phyloP scores from a whole-genome alignment of 1,140 invertebrate species.

The Drosophila albomicans region DNA sequence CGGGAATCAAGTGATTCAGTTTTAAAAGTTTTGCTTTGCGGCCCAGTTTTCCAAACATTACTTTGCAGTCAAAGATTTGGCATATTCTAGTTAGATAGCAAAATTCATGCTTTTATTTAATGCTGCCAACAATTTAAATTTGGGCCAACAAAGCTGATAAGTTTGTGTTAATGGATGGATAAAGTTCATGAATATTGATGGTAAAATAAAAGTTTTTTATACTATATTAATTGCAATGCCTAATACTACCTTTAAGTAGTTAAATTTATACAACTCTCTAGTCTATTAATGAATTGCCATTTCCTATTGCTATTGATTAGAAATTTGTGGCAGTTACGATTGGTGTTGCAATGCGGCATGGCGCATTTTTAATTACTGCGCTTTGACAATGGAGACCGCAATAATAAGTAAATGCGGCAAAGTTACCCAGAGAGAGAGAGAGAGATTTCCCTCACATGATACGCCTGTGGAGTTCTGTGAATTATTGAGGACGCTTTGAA shows the following conservation, averaged over 20 bases:
- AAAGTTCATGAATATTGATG: too few relatives aligned
- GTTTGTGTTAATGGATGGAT: too few relatives aligned
- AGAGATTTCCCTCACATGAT: slow-evolving; percentile 22
- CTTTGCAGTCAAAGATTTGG: neutral
- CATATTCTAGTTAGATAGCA: neutral
- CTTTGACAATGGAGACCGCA: slow-evolving; percentile 46
- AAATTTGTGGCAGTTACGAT: slow-evolving; percentile 22
- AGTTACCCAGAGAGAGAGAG: slow-evolving; percentile 41
- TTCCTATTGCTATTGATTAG: slow-evolving; percentile 30
- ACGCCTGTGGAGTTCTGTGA: slow-evolving; percentile 39
- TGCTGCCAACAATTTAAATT: neutral
- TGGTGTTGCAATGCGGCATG: slow-evolving; percentile 16
- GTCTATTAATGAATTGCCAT: slow-evolving; percentile 16
- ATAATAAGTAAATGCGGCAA: slow-evolving; percentile 29
- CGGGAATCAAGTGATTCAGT: slow-evolving; percentile 7
- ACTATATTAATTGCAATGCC: too few relatives aligned
- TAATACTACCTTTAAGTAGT: too few relatives aligned
- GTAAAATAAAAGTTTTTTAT: too few relatives aligned
- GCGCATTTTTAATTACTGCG: slow-evolving; percentile 67
- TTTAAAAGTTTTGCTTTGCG: neutral
- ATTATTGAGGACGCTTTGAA: slow-evolving; percentile 64
- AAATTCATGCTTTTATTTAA: neutral
- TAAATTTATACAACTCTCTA: neutral
- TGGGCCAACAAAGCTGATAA: neutral
- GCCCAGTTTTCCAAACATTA: neutral